These are phyloP conservation scores for Pseudomyrmex cubaensis DNA, from an alignment of 1,140 invertebrate species.

Conservation along the genomic window DNA sequence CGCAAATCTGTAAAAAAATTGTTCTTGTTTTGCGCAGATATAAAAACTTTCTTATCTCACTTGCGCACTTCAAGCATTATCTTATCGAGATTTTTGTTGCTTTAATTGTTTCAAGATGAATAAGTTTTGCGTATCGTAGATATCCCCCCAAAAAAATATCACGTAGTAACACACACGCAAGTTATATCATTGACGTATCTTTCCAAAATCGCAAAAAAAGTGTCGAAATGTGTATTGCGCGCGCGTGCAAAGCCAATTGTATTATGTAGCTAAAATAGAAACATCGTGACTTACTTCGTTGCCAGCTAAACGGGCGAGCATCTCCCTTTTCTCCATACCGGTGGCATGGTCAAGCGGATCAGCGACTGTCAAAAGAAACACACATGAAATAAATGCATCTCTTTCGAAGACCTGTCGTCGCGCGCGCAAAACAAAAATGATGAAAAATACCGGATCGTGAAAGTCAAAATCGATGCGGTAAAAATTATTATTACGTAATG, in stretches of 20 bases:
- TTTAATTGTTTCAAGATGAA: not conserved
- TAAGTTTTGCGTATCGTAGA: too few relatives aligned
- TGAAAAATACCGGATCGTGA: too few relatives aligned
- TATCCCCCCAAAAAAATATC: not conserved
- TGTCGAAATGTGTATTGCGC: not conserved
- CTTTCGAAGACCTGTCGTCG: not conserved
- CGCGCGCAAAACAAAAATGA: not conserved
- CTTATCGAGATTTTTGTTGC: not conserved
- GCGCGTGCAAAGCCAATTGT: not conserved
- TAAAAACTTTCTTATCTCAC: too few relatives aligned
- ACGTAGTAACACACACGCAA: not conserved
- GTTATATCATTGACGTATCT: not conserved
- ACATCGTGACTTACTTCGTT: slow-evolving; percentile 89
- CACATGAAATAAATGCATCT: slow-evolving; percentile 40
- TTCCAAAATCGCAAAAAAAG: not conserved
- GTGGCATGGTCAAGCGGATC: slow-evolving; percentile 97
- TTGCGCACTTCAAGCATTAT: not conserved
- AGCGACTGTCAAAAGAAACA: slow-evolving; percentile 87
- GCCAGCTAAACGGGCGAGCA: slow-evolving; percentile 93
- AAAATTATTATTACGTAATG: slow-evolving; percentile 78
- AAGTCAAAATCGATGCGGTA: slow-evolving; percentile 25
- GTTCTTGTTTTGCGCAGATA: too few relatives aligned
- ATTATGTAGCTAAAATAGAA: not conserved
- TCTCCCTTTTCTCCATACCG: slow-evolving; percentile 95
- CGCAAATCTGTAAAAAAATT: not conserved